Evolutionary conservation across 2,797 vertebrate species (phyloP).

Genomic region (Aeoliscus strigatus): DNA sequence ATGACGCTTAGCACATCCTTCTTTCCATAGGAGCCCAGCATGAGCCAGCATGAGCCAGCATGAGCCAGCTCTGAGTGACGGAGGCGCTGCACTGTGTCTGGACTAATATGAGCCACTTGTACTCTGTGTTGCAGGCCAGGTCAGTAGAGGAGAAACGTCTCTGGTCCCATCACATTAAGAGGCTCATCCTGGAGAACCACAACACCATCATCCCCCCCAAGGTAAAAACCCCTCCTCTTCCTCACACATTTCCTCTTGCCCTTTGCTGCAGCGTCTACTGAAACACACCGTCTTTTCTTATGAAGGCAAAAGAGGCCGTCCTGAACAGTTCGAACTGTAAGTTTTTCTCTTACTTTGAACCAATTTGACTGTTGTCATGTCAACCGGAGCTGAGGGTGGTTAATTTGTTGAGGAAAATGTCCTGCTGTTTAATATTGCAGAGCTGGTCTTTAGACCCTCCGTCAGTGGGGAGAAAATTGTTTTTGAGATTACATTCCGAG

Average conservation of each 20-base stretch:
- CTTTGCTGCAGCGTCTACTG: background rate
- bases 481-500: constrained; percentile 23
- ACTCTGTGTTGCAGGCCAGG: constrained; percentile 77
- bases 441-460: constrained; percentile 2
- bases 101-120: constrained; percentile 3
- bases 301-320: constrained; percentile 88
- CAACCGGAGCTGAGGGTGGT: constrained; percentile 26
- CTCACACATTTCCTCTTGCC: background rate
- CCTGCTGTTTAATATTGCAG: constrained; percentile 18
- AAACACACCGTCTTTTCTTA: constrained; percentile 6
- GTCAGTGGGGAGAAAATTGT: constrained; percentile 21
- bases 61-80: too few species aligned
- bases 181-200: constrained; percentile 96
- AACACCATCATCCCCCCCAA: constrained; percentile 88
- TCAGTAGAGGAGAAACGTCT: constrained; percentile 87
- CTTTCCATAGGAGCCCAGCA: too few species aligned
- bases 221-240: constrained; percentile 60
- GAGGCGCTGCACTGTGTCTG: too few species aligned
- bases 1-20: too few species aligned
- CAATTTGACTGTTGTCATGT: constrained; percentile 24
- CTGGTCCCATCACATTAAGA: constrained; percentile 95
- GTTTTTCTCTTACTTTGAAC: constrained; percentile 50
- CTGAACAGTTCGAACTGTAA: constrained; percentile 89
- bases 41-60: too few species aligned
- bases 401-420: constrained; percentile 27